Conservation (phyloP, 1,140 invertebrate genomes). For the Lucilia sericata region DNA sequence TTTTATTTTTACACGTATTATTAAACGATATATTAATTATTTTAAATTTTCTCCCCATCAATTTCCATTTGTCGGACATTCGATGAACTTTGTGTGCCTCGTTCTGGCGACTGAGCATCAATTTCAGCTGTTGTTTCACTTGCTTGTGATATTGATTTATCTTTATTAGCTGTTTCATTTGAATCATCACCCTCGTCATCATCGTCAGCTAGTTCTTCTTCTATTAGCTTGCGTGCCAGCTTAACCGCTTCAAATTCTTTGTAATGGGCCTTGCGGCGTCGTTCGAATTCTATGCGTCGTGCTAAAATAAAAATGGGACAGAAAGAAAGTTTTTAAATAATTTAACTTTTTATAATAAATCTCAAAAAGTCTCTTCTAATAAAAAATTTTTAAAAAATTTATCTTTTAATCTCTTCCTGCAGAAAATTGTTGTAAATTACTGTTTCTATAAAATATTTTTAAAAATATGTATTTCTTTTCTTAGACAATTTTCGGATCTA, state of each 20-base stretch:
- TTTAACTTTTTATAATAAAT: too few species aligned
- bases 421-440: too few species aligned
- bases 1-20: background rate
- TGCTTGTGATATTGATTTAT: conserved; percentile 32
- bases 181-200: conserved; percentile 72
- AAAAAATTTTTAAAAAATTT: too few species aligned
- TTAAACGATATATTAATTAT: background rate
- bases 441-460: too few species aligned
- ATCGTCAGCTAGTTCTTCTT: conserved; percentile 90
- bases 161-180: conserved; percentile 10
- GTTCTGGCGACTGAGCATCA: background rate
- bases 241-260: conserved; percentile 96
- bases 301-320: conserved; percentile 70
- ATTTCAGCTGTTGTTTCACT: background rate
- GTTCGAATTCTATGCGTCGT: conserved; percentile 83
- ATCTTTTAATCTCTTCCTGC: too few species aligned
- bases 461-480: too few species aligned
- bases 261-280: conserved; percentile 95
- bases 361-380: too few species aligned
- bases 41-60: conserved; percentile 11
- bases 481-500: too few species aligned
- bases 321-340: background rate
- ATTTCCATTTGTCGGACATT: conserved; percentile 23
- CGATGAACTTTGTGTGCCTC: background rate
- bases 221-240: conserved; percentile 87